Percentiles rank a stretch among this genome's conserved stretches.
Evolutionary conservation across 2,888 invertebrate species (phyloP).

Genomic region (Metacarcinus magister): DNA sequence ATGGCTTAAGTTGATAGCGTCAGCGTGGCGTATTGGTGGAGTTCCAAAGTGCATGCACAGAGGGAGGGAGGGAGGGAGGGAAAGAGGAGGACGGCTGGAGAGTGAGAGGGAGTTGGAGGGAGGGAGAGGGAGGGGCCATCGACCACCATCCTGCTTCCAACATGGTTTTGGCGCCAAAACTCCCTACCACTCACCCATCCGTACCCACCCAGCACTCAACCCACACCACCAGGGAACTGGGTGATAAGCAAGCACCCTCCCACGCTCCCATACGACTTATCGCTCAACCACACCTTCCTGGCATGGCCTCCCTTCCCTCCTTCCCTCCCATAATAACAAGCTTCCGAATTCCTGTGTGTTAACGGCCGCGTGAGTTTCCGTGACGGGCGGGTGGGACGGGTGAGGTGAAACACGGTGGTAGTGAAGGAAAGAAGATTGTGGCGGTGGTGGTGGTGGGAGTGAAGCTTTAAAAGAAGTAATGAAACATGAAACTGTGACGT

Average conservation of each 20-base stretch:
- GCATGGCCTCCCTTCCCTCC: background rate
- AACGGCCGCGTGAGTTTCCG: slow-evolving; percentile 53
- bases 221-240: background rate
- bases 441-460: background rate
- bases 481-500: background rate
- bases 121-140: background rate
- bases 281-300: background rate
- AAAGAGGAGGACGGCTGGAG: background rate
- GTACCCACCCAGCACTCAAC: background rate
- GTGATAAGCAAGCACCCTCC: background rate
- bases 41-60: background rate
- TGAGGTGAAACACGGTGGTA: background rate
- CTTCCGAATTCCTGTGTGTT: slow-evolving; percentile 61
- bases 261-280: background rate
- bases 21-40: background rate
- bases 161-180: slow-evolving; percentile 6
- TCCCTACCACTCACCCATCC: background rate
- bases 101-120: background rate
- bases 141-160: background rate
- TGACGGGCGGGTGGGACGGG: background rate
- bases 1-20: background rate
- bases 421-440: too few relatives aligned
- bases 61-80: slow-evolving; percentile 32
- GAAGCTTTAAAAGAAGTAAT: slow-evolving; percentile 3
- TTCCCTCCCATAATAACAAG: background rate